Percentiles rank a stretch among this genome's conserved stretches.
Evolutionary conservation across 2,888 invertebrate genomes (phyloP).

Genomic region (Oxystoma pomonae): DNA sequence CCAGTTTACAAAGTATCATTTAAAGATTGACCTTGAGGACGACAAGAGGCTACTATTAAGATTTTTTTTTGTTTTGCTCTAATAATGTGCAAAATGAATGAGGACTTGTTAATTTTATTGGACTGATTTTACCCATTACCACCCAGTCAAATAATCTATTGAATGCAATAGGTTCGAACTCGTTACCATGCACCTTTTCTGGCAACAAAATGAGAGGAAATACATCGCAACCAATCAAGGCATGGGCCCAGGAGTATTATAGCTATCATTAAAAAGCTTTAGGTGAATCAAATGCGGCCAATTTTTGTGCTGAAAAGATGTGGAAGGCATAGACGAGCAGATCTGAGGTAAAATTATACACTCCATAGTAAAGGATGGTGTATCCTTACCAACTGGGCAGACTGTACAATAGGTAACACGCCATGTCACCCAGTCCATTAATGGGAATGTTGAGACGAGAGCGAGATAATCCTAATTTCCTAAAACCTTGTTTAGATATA

Average conservation of each 20-base stretch:
- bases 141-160: slow-evolving; percentile 1
- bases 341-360: slow-evolving; percentile 1
- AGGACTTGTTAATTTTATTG: background rate
- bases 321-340: background rate
- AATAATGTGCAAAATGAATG: slow-evolving; percentile 3
- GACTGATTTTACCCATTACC: slow-evolving; percentile 2
- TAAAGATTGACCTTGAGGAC: background rate
- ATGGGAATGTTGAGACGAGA: no score
- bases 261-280: background rate
- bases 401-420: slow-evolving; percentile 1
- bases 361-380: background rate
- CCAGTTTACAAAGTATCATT: slow-evolving; percentile 1
- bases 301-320: background rate
- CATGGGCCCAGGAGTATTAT: background rate
- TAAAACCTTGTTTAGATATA: no score
- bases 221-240: background rate
- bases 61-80: background rate
- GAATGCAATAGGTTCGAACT: slow-evolving; percentile 2
- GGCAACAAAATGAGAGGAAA: background rate
- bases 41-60: background rate
- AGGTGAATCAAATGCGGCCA: background rate
- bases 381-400: background rate
- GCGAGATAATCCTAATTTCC: no score
- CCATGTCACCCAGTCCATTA: background rate
- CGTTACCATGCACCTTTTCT: background rate